Percentiles rank a stretch among this genome's conserved stretches.
These are phyloP conservation scores for Guaruba guarouba DNA, from an alignment of 2,113 vertebrate species.

Conservation along the genomic window DNA sequence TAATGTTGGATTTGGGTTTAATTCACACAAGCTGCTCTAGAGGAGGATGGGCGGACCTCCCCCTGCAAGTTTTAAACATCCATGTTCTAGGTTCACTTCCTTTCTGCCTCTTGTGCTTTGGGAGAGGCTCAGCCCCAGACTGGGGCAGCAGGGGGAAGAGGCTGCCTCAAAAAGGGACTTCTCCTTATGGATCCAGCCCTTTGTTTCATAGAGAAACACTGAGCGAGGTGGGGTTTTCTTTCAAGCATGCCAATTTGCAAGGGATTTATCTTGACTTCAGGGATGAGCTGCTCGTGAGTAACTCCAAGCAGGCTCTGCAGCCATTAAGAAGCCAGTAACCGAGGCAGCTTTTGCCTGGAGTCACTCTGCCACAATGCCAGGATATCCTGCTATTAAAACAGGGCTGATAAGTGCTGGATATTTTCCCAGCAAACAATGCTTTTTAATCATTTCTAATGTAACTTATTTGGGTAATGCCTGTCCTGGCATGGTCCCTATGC, in stretches of 20 bases:
- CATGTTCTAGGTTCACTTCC: background rate
- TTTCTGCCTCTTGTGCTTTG: background rate
- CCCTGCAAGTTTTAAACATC: background rate
- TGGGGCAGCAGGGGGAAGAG: background rate
- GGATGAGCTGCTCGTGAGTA: background rate
- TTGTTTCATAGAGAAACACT: background rate
- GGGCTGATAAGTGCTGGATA: background rate
- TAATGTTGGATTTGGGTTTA: background rate
- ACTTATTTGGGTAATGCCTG: background rate
- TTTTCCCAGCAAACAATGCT: background rate
- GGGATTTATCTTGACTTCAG: background rate
- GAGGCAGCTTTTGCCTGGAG: background rate
- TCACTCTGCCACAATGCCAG: background rate
- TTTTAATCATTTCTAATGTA: background rate
- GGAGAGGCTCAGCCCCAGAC: fast-evolving
- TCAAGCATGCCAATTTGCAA: background rate
- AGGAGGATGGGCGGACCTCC: background rate
- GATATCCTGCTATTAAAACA: background rate
- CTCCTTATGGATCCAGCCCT: background rate
- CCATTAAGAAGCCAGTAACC: background rate
- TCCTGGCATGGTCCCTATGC: background rate
- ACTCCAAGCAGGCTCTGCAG: background rate
- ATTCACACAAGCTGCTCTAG: background rate
- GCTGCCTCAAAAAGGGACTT: background rate
- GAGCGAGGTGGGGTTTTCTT: background rate